Evolutionary conservation across 2,113 vertebrate genomes (phyloP), one percentile per base, ranked within the genome.

Genomic region (Pheucticus melanocephalus): DNA sequence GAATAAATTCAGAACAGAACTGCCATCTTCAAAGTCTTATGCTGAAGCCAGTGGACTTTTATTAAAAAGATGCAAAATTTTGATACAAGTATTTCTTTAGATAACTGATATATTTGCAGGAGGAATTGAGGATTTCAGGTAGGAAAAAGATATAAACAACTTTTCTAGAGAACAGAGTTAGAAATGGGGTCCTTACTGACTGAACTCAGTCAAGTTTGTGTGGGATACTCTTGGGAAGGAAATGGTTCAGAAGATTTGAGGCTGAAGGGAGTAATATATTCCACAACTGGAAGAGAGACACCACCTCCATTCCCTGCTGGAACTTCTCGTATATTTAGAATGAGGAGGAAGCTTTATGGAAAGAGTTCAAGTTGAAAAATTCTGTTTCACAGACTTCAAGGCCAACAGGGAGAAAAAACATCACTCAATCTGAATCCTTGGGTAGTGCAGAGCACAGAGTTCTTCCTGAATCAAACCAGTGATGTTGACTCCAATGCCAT

Each of bases 271-370:
- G 21, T 51, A 63, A 90, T 68, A 31, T 60, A 72, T 93, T 82
- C 48, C 54, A 77, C 93, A 90, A 37, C 85, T 82, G 88, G 73
- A 87, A 82, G 60, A 91, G 16, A 90, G 15, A 45, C 13, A 59
- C 65, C 50, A 86, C 64, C 63, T 87, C 42, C 69, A 40, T 61
- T 93, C 69, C 70, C 51, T 85, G 35, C 87, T 86, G 68, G 56
- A 78, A 77, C 22, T 91, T 86, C 14, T 75, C 60, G 11, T 91
- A 70, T 84, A 70, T 94, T 91, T 94, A 94, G 82, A 95, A 93
- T 45, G 81, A 95, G 65, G 60, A 91, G 69, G 57, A 93, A 92
- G 90, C n/a, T 84, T 86, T 90, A 66, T 78, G 65, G 90, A 87
- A 90, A 18, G 18, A 56, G 57, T 87, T 91, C 82, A 91, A 59